Conservation (phyloP, 2,113 vertebrate species). For the Phrynosoma platyrhinos region DNA sequence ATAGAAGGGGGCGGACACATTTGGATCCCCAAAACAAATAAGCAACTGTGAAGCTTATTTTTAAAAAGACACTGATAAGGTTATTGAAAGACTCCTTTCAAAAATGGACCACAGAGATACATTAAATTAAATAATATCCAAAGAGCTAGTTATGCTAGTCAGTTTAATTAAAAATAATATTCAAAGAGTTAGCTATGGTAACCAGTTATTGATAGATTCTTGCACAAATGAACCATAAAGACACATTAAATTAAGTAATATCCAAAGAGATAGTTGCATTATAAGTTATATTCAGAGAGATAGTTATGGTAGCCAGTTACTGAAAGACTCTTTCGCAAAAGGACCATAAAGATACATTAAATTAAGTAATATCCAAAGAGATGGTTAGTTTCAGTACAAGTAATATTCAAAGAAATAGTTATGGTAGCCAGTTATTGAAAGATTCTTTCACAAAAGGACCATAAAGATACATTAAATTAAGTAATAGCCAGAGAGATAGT, state of each 20-base stretch:
- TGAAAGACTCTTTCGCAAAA: not conserved
- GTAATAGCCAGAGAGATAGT: too few species aligned
- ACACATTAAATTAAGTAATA: not conserved
- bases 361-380: too few species aligned
- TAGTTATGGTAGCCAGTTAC: too few species aligned
- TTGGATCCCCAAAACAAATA: not conserved
- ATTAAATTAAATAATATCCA: not conserved
- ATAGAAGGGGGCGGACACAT: not conserved
- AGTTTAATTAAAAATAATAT: too few species aligned
- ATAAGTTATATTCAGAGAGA: too few species aligned
- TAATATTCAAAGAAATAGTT: too few species aligned
- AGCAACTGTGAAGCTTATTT: not conserved
- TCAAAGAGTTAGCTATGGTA: too few species aligned
- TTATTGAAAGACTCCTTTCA: not conserved
- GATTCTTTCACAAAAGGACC: not conserved
- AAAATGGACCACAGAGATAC: not conserved
- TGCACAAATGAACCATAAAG: not conserved
- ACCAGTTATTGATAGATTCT: too few species aligned
- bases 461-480: not conserved
- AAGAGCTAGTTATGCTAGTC: too few species aligned
- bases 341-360: not conserved
- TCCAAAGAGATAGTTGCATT: too few species aligned
- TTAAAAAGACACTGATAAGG: not conserved
- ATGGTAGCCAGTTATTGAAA: too few species aligned
- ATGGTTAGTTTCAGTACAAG: too few species aligned